A percentile compares a stretch with the other conserved stretches of the same genome.
These are phyloP conservation scores for Zoanthus sociatus DNA, from an alignment of 92 coral and sea anemone genomes.

Conservation along the genomic window DNA sequence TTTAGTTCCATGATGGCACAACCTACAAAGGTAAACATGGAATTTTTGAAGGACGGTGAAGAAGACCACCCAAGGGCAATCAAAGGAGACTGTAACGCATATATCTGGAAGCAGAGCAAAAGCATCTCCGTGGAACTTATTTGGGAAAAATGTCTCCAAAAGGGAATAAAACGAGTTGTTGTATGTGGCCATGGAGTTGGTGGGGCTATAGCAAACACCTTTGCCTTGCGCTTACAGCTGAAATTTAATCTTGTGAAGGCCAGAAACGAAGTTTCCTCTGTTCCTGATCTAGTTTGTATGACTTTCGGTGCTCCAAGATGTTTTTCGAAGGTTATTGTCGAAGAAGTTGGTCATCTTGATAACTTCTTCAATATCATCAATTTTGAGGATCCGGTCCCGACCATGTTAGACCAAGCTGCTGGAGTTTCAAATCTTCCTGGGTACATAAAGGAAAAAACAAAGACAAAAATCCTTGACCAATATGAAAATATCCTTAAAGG, in stretches of 20 bases:
- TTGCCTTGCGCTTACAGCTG: neutral
- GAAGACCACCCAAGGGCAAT: neutral
- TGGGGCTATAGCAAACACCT: no score
- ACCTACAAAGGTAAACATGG: neutral
- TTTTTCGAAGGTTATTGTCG: conserved; percentile 18
- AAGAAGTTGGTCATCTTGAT: neutral
- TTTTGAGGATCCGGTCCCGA: conserved; percentile 18
- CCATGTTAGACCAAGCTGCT: neutral
- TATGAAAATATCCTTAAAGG: neutral
- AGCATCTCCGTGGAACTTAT: neutral
- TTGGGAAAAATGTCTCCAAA: neutral
- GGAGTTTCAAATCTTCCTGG: neutral
- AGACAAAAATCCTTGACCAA: neutral
- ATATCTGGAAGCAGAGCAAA: neutral
- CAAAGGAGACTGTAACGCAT: conserved; percentile 15
- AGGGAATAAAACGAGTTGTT: neutral
- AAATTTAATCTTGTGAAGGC: neutral
- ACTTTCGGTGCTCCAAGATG: conserved; percentile 36
- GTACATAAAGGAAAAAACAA: neutral
- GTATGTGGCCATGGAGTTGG: no score
- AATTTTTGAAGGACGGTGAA: neutral
- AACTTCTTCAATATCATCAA: conserved; percentile 23
- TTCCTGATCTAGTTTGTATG: conserved; percentile 1
- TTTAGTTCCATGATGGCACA: conserved; percentile 9
- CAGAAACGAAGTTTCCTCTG: neutral